Base-by-base conservation (phyloP, 2,113 vertebrate genomes). In the Athene cunicularia region DNA sequence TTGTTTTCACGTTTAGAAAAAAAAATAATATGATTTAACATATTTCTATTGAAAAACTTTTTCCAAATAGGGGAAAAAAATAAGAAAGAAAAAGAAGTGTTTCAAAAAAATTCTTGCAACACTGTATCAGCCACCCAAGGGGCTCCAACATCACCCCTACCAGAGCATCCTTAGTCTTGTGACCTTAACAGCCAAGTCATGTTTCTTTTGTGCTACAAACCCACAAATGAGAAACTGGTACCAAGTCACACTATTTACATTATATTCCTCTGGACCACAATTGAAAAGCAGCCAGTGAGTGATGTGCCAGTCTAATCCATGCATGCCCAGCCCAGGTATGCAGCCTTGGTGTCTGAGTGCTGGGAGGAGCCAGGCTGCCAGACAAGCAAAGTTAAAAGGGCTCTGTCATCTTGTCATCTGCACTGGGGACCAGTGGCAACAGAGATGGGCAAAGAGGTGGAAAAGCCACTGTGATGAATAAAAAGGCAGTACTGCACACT, bases 271-370 rank as follows among this genome's bases (percentile, higher is more conserved):
- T 20, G 49, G 19, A 20, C 32, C 9, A 16, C 30, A 37, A 55
- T 4, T 70, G 55, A 66, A 50, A 53, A 47, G 26, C 8, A 75
- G 28, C 4, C 60, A 26, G 28, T 3, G 50, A 26, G 15, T 0
- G 1, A 35, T 3, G 16, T 15, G 28, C 41, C 73, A 85, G 47
- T 26, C 43, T 26, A 27, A 27, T 4, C 17, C 39, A 56, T 2
- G 4, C 8, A 27, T 2, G 22, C 17, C 33, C 49, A 55, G 37
- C 5, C 5, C 1, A 0, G 0, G 4, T 2, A 24, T 1, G 26
- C 5, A 3, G 17, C 9, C 3, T 0, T 2, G 6, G 39, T 33
- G 6, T 39, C 80, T 4, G 21, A 58, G 47, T 5, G 11, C 43
- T 5, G 1, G 35, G 14, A 35, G 32, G 6, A 74, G 27, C 21